Evolutionary conservation across 2,113 vertebrate species (phyloP), one percentile per base, ranked within the genome.

Genomic region (Notarius quadriscutis): DNA sequence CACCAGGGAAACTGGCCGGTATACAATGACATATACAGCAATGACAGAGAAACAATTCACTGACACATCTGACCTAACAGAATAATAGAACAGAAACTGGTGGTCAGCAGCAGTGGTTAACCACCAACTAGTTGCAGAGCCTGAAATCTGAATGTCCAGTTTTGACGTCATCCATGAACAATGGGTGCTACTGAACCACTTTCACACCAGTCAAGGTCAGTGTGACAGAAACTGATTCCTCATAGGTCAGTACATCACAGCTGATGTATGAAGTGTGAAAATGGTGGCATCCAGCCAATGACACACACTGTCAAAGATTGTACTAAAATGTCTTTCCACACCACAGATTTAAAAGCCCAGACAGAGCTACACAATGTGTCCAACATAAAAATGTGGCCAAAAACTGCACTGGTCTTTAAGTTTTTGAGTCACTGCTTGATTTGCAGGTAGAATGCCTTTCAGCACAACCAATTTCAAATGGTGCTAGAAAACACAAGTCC

Each of bases 391-490:
- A 75, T 41, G 72, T 75, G 25, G 25, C 11, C 0, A n/a, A 55
- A 53, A 53, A 78, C 12, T 17, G 7, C 75, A 78, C 50, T 55
- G 22, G 7, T 55, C 51, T 25, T 30, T 69, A 12, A 27, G n/a
- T 69, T 69, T 5, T 7, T 14, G n/a, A 69, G 65, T 69, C n/a
- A 69, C 27, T 20, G 34, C 34, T 17, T 41, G 41, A 25, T 50
- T 75, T 1, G 18, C 20, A 75, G 72, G 25, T 48, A 75, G 14
- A 25, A 51, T 60, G 79, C 87, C 86, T 87, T 92, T 90, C 87
- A 91, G 84, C 87, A 89, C 72, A 87, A 91, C 89, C 83, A 87
- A 89, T 92, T 92, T 91, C 90, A 90, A 91, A 92, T 91, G 90
- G 91, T 92, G 90, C 90, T 92, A 91, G 91, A 92, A 91, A 89